Evolutionary conservation across 92 coral and sea anemone genomes (phyloP), one percentile per base, ranked within the genome.

Genomic region (Epizoanthus ramosus): DNA sequence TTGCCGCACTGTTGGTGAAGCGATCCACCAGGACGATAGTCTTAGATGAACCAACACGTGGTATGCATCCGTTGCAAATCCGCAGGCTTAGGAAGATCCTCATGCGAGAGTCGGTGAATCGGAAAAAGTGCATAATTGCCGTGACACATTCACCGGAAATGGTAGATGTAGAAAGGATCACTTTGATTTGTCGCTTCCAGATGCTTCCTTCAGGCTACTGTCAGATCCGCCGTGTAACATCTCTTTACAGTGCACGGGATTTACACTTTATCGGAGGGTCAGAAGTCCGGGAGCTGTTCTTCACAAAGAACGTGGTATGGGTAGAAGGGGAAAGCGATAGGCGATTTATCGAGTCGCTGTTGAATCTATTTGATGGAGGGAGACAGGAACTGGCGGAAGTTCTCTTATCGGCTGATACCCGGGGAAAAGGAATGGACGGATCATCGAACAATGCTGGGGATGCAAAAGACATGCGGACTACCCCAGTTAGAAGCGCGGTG

Each of bases 261-360:
- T 66, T 95, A 83, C 92, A 91, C 64, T 95, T 95, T 73, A 91
- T 95, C 28, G 92, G 98, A 60, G 92, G 94, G 10, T 82, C 96
- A 6, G 98, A 95, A 76, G 88, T 91, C 15, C 92, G 98, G 13
- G 98, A 95, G 75, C 90, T 95, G 66, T 95, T 95, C 74, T 95
- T 95, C 82, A 89, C 97, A 1, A 92, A 94, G 13, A 90, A 87
- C 66, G 90, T 95, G 37, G 79, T 95, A 31, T 95, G 98, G 98
- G 98, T 95, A 6, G 98, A 95, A 70, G 98, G 98, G 19, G 95
- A 95, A 61, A 95, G 97, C 10, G 98, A 95, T 71, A 91, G 90
- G 60, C 91, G 98, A 43, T 95, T 95, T 76, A 86, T 93, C 18
- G 97, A 95, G 45, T 93, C 91, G 13, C 75, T 95, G 83, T 68